Base-by-base conservation (phyloP, 2,888 invertebrate genomes). In the Eilema caniola region DNA sequence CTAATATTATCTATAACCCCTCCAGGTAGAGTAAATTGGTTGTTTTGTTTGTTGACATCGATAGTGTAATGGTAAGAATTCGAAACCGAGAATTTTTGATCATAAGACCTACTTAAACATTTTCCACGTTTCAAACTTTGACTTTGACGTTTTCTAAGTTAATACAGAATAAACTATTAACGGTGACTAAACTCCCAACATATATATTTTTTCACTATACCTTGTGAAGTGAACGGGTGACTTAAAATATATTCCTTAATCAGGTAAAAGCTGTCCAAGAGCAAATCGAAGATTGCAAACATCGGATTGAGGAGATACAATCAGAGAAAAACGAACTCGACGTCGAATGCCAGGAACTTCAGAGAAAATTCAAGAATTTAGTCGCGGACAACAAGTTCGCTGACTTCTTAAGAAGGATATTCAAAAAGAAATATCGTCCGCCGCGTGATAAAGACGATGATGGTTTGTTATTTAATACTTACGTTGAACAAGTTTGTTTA, bases 391-490 rank as follows among this genome's bases (percentile, higher is more conserved):
- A 97, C 85, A 98, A 97, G 87, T 98, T 97, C 88, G 96, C 96
- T 10, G 97, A 97, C 82, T 98, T 98, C 86, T 90, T 99, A 60
- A 96, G 96, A 25, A 96, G 97, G 83, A 98, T 99, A 69, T 98
- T 97, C 85, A 97, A 97, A 86, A 98, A 98, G 87, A 98, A 97
- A 85, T 98, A 97, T 84, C 97, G 97, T 75, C 96, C 97, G 10
- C 96, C 96, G 0, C 97, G 97, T 84, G 92, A 93, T 0, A 92
- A 86, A 65, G 95, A 92, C 64, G 96, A 95, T 8, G 95, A 95
- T 76, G 95, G 94, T 95, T n/a, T 70, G 61, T 12, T 25, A 41
- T 66, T 24, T 59, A 5, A 56, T 65, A 65, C 14, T 56, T 20
- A 63, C 12, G 7, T 28, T 3, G 33, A 33, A 33, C 1, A 33